phyloP scores from a whole-genome alignment of 2,113 vertebrate genomes.

The Orycteropus afer region DNA sequence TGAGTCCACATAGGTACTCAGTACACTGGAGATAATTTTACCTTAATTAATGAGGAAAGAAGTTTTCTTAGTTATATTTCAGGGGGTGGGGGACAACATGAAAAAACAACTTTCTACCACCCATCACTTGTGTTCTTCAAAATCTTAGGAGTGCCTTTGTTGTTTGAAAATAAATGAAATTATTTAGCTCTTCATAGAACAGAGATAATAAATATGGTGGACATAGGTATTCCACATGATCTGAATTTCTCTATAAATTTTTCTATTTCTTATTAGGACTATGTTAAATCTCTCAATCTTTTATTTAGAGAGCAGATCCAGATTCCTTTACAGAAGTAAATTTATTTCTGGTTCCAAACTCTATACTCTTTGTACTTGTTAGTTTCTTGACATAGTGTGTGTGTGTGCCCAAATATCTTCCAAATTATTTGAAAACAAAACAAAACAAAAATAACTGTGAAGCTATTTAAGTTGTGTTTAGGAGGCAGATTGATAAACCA shows the following conservation, averaged over 20 bases:
- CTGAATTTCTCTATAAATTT: neutral
- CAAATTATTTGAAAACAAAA: neutral
- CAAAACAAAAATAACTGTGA: neutral
- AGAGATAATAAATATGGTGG: neutral
- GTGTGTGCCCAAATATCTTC: neutral
- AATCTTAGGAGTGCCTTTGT: neutral
- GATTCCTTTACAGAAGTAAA: neutral
- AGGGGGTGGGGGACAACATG: too few relatives aligned
- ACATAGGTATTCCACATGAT: neutral
- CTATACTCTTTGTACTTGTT: neutral
- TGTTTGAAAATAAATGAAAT: conserved; percentile 37
- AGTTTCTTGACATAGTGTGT: neutral
- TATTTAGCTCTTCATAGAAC: neutral
- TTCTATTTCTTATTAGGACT: neutral
- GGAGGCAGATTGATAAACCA: neutral
- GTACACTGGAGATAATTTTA: neutral
- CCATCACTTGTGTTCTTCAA: neutral
- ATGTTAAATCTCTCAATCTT: neutral
- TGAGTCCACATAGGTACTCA: neutral
- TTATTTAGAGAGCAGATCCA: conserved; percentile 37
- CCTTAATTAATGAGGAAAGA: neutral
- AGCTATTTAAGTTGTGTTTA: neutral
- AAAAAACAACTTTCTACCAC: neutral
- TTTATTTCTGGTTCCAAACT: neutral
- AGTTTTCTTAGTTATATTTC: neutral